Base-by-base conservation (phyloP, 2,797 vertebrate species). In the Leucoraja ocellata region DNA sequence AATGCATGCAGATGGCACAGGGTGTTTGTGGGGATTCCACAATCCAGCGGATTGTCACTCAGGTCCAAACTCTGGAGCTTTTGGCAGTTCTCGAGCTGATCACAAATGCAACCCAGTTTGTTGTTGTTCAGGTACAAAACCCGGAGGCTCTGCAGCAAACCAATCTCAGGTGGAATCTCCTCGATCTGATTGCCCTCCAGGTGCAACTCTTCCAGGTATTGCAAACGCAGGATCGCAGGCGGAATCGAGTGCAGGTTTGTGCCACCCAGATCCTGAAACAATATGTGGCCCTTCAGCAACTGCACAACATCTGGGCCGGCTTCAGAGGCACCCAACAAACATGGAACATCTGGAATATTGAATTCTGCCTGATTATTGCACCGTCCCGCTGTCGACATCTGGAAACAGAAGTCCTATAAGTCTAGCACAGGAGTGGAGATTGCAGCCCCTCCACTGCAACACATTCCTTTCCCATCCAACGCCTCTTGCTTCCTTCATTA, bases 151-250 rank as follows among this genome's bases (percentile, higher is more conserved):
- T 81, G 94, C 78, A 96, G 94, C 9, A 0, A 21, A 39, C 93
- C 77, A 28, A 96, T 96, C 0, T 93, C 94, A 32, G 1, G 32
- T 11, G 96, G 95, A 13, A 96, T 95, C 25, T 93, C 94, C 91
- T 93, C 90, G 73, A 95, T 95, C 13, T 8, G 93, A 93, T 96
- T 97, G 14, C 95, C 95, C 93, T 96, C 96, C 93, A 96, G 74
- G 68, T 97, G 96, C 10, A 96, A 71, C 93, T 96, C 96, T 93
- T 97, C 96, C 81, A 96, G 93, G n/a, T 96, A 94, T 84, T 94
- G 93, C 74, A 96, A 91, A 11, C 94, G 93, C 28, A 96, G 94
- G 91, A 96, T 71, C 21, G 93, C 92, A 4, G 4, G 1, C 0
- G 95, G 96, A 68, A 96, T 94, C 9, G 90, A 93, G 54, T 4